These are phyloP conservation scores for Ptychobarbus kaznakovi DNA, from an alignment of 2,797 vertebrate species.

Conservation along the genomic window DNA sequence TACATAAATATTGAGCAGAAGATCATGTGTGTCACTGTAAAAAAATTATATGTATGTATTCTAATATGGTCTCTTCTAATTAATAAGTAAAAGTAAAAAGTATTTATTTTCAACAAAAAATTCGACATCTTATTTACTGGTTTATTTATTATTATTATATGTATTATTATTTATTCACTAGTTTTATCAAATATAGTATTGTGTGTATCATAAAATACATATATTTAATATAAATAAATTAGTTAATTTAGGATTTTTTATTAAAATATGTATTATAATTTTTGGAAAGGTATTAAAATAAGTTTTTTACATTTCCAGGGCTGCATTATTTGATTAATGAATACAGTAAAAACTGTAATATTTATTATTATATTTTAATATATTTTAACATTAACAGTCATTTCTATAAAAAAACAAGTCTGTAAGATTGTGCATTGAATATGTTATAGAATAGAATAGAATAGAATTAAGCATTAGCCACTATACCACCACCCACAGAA, in stretches of 20 bases:
- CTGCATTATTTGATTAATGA: neutral
- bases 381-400: neutral
- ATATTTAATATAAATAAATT: neutral
- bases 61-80: no score
- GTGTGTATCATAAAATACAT: neutral
- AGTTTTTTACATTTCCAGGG: neutral
- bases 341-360: neutral
- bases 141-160: no score
- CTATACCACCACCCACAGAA: neutral
- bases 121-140: no score
- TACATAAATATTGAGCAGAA: no score
- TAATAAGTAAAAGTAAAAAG: no score
- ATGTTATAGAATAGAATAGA: neutral
- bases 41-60: no score
- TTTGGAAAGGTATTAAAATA: neutral
- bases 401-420: neutral
- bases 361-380: neutral
- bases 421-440: neutral
- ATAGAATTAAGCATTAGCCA: neutral
- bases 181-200: neutral
- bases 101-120: no score
- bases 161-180: no score
- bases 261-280: neutral
- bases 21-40: no score
- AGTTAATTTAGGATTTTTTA: neutral